A percentile compares a stretch with the other conserved stretches of the same genome.
phyloP scores from a whole-genome alignment of 2,113 vertebrate genomes.

The Datnioides undecimradiatus region DNA sequence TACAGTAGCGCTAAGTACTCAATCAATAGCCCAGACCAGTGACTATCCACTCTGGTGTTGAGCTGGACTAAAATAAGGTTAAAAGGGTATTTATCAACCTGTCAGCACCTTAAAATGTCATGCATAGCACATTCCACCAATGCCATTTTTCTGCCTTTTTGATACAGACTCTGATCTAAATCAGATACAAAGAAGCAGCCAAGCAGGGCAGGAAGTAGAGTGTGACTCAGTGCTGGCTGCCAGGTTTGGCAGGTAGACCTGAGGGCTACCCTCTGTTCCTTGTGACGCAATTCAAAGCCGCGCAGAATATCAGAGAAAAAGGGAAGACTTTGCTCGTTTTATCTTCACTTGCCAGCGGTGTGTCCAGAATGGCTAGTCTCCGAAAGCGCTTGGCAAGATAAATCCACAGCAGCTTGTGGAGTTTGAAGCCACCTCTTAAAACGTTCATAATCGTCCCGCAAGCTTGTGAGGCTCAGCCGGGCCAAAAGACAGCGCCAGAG shows the following conservation, averaged over 20 bases:
- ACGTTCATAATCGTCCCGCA: conserved; percentile 8
- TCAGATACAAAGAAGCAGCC: conserved; percentile 27
- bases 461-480: conserved; percentile 12
- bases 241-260: conserved; percentile 61
- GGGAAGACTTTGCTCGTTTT: conserved; percentile 10
- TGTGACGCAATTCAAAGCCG: conserved; percentile 46
- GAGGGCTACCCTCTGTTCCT: conserved; percentile 55
- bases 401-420: conserved; percentile 36
- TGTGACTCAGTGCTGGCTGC: conserved; percentile 56
- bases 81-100: not conserved
- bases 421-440: conserved; percentile 46
- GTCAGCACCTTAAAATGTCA: not conserved
- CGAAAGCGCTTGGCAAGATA: conserved; percentile 44
- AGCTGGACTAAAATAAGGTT: not conserved
- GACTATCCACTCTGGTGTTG: not conserved
- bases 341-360: conserved; percentile 46
- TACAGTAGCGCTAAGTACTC: not conserved
- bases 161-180: conserved; percentile 1
- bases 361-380: conserved; percentile 24
- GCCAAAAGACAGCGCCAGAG: conserved; percentile 18
- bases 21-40: conserved; percentile 11
- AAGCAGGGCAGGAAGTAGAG: conserved; percentile 25
- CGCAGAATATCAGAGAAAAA: conserved; percentile 16
- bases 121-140: not conserved
- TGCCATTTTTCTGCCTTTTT: conserved; percentile 9